Evolutionary conservation across 2,888 invertebrate genomes (phyloP).

Genomic region (Cheilosia vulpina): DNA sequence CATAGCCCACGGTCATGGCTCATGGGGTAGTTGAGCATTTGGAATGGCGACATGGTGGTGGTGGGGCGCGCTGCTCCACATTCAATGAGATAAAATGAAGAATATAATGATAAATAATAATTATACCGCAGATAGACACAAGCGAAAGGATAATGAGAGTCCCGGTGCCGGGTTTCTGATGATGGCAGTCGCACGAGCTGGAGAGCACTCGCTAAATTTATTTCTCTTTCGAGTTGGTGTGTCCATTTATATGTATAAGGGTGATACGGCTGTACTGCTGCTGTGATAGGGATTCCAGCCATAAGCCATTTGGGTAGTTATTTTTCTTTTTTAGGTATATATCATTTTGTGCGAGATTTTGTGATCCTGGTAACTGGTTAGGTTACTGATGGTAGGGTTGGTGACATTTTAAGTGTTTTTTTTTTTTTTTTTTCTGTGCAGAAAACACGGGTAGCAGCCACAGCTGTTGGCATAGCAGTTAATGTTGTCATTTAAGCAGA

Average conservation of each 20-base stretch:
- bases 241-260: slow-evolving; percentile 36
- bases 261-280: not conserved
- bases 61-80: slow-evolving; percentile 17
- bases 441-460: slow-evolving; percentile 22
- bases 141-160: slow-evolving; percentile 60
- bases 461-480: slow-evolving; percentile 49
- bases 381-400: slow-evolving; percentile 15
- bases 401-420: slow-evolving; percentile 17
- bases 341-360: slow-evolving; percentile 25
- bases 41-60: no score
- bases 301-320: slow-evolving; percentile 30
- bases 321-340: not conserved
- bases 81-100: slow-evolving; percentile 65
- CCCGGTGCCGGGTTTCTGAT: not conserved
- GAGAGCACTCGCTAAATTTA: slow-evolving; percentile 39
- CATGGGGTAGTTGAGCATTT: not conserved
- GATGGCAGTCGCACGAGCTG: slow-evolving; percentile 18
- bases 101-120: slow-evolving; percentile 71
- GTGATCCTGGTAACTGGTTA: slow-evolving; percentile 6
- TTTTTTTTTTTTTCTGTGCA: slow-evolving; percentile 1
- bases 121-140: slow-evolving; percentile 66
- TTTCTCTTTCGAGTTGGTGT: slow-evolving; percentile 41
- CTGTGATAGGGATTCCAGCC: slow-evolving; percentile 11
- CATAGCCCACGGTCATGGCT: not conserved
- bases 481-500: slow-evolving; percentile 53